Evolutionary conservation across 2,797 vertebrate genomes (phyloP).

Genomic region (Perdix hodgsoniae): DNA sequence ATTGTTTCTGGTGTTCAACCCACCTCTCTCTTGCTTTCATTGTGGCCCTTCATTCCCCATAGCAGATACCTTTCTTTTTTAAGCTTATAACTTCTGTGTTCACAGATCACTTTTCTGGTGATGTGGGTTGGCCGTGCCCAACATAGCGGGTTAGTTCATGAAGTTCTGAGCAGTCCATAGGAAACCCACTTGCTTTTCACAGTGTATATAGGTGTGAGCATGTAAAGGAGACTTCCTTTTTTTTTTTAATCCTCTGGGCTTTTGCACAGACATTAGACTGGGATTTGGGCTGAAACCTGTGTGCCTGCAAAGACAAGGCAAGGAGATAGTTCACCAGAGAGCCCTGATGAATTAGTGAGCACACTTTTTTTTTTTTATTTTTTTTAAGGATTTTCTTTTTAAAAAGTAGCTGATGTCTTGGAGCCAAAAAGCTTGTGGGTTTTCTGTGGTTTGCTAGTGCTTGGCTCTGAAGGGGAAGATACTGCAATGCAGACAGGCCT

Average conservation of each 20-base stretch:
- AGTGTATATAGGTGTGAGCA: not conserved
- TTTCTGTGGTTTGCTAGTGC: slow-evolving; percentile 21
- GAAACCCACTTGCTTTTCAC: not conserved
- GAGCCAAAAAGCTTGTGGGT: slow-evolving; percentile 20
- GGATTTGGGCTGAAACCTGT: not conserved
- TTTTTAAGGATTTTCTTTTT: not conserved
- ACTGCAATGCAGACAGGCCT: slow-evolving; percentile 64
- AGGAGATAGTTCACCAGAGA: not conserved
- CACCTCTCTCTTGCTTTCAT: not conserved
- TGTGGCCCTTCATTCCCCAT: not conserved
- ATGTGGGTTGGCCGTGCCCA: accelerated
- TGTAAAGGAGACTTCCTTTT: not conserved
- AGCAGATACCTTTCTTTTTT: not conserved
- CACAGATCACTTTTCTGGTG: not conserved
- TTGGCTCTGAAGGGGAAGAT: slow-evolving; percentile 19
- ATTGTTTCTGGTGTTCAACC: not conserved
- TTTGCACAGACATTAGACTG: not conserved
- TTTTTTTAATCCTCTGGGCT: not conserved
- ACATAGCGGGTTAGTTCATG: accelerated
- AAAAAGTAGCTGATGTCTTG: slow-evolving; percentile 15
- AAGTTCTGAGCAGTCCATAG: not conserved
- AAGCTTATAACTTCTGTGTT: not conserved
- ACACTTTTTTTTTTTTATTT: not conserved
- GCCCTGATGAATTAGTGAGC: not conserved
- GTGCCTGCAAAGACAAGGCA: slow-evolving; percentile 25